A percentile compares a stretch with the other conserved stretches of the same genome.
phyloP scores from a whole-genome alignment of 2,888 invertebrate species.

The Diarsia brunnea region DNA sequence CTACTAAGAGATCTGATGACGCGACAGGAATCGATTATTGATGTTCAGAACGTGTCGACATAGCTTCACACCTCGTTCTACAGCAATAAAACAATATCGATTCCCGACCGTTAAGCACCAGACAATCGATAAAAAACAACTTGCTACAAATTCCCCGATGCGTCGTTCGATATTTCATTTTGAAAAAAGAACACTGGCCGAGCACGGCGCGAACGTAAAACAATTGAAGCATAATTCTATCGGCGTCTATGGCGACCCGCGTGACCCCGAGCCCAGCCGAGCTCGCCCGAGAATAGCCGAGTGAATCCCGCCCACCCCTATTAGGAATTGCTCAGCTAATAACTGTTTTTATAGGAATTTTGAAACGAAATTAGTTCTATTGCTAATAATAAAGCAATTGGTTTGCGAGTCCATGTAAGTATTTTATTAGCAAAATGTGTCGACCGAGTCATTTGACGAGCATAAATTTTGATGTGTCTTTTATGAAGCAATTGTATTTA shows the following conservation, averaged over 20 bases:
- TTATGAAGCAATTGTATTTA: conserved; percentile 37
- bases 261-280: conserved; percentile 67
- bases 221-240: conserved; percentile 88
- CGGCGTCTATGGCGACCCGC: conserved; percentile 73
- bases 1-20: conserved; percentile 59
- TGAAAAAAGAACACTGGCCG: conserved; percentile 71
- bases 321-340: conserved; percentile 76
- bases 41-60: conserved; percentile 78
- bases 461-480: conserved; percentile 45
- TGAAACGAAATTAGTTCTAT: conserved; percentile 68
- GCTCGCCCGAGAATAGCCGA: conserved; percentile 71
- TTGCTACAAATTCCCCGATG: conserved; percentile 72
- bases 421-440: conserved; percentile 29
- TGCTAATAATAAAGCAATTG: conserved; percentile 41
- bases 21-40: conserved; percentile 69
- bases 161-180: conserved; percentile 72
- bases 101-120: conserved; percentile 74
- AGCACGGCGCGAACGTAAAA: conserved; percentile 79
- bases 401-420: conserved; percentile 31
- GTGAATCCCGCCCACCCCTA: conserved; percentile 77
- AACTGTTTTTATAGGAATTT: conserved; percentile 73
- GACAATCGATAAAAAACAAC: conserved; percentile 73
- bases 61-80: conserved; percentile 81
- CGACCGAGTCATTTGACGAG: conserved; percentile 21
- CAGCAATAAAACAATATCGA: conserved; percentile 79